phyloP scores from a whole-genome alignment of 2,113 vertebrate genomes.

The Mandrillus leucophaeus region DNA sequence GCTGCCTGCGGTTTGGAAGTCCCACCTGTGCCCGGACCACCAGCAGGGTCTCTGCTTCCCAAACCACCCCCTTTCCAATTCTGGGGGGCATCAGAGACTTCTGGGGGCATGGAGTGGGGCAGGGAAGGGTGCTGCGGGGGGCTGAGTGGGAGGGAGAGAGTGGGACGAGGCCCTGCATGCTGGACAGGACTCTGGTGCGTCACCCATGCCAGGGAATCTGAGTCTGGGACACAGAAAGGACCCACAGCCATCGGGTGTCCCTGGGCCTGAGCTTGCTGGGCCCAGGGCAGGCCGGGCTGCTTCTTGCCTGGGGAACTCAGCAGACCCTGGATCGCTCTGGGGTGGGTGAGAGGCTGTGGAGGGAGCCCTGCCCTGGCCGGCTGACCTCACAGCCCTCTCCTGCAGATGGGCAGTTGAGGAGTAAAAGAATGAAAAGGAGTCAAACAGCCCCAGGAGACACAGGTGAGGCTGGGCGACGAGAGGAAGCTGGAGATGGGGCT shows the following conservation, averaged over 20 bases:
- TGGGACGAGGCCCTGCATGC: background rate
- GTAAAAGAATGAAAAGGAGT: background rate
- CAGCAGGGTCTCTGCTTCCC: background rate
- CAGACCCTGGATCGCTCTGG: background rate
- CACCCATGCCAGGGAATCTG: background rate
- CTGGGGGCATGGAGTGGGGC: background rate
- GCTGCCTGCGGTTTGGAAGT: background rate
- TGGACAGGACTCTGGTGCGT: background rate
- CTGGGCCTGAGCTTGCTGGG: background rate
- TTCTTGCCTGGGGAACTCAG: background rate
- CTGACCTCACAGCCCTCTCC: background rate
- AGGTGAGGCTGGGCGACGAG: background rate
- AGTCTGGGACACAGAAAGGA: background rate
- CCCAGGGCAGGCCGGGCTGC: background rate
- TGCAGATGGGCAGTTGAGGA: background rate
- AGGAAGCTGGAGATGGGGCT: background rate
- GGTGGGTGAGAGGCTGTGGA: background rate
- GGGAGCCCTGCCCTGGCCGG: no score
- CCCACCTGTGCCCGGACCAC: background rate
- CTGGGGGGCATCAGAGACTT: background rate
- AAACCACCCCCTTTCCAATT: background rate
- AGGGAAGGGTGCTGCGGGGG: fast-evolving
- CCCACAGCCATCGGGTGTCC: background rate
- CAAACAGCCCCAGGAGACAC: fast-evolving
- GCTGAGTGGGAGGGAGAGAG: background rate